Conservation (phyloP, 2,113 vertebrate genomes). For the Sus scrofa region T2T-Sscrofa CM000820.6:105237501-105238000, state of each 20-base stretch:
- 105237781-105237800: background rate
- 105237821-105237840: background rate
- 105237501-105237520: background rate
- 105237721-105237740: background rate
- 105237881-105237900: background rate
- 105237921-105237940: background rate
- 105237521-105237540: background rate
- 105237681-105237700: background rate
- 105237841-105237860: background rate
- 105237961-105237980: background rate
- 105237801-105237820: background rate
- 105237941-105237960: background rate
- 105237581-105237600: background rate
- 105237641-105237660: background rate
- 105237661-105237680: background rate
- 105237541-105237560: background rate
- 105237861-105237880: constrained; percentile 30
- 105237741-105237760: background rate
- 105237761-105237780: background rate
- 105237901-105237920: background rate
- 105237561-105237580: background rate
- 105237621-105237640: background rate
- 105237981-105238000: background rate
- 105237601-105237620: background rate
- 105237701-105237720: background rate